phyloP scores from a whole-genome alignment of 2,113 vertebrate genomes.

The Penelope pileata region DNA sequence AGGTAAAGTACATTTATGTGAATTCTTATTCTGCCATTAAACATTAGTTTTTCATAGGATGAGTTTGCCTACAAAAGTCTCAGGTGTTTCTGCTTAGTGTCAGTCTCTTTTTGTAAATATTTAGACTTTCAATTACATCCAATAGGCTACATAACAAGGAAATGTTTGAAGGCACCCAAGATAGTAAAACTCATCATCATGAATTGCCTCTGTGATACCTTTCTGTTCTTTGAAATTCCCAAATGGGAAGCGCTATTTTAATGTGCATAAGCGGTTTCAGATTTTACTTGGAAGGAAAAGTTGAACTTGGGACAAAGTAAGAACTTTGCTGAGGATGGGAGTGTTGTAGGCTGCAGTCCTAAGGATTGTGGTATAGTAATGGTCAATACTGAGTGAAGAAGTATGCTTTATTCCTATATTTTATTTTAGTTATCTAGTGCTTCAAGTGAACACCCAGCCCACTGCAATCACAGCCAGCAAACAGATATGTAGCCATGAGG shows the following conservation, averaged over 20 bases:
- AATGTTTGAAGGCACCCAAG: constrained; percentile 50
- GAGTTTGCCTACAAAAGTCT: background rate
- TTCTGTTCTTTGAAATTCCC: background rate
- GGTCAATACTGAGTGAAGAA: constrained; percentile 20
- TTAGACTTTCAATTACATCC: constrained; percentile 27
- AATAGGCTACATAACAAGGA: constrained; percentile 13
- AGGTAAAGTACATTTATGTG: background rate
- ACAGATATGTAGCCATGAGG: constrained; percentile 32
- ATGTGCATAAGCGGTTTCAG: constrained; percentile 40
- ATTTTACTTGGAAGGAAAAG: constrained; percentile 42
- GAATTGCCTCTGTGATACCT: constrained; percentile 42
- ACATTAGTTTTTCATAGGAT: constrained; percentile 26
- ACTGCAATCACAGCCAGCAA: constrained; percentile 9
- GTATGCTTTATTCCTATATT: background rate
- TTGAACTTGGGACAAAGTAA: background rate
- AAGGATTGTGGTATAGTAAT: background rate
- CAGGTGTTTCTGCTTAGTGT: background rate
- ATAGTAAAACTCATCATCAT: constrained; percentile 52
- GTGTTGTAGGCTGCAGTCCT: background rate
- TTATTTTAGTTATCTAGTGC: constrained; percentile 1
- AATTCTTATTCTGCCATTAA: constrained; percentile 27
- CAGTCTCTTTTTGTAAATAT: background rate
- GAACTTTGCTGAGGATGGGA: background rate
- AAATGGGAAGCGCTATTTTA: background rate
- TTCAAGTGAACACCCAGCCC: constrained; percentile 12